phyloP scores from a whole-genome alignment of 2,797 vertebrate genomes.

The Sorex maritimensis region DNA sequence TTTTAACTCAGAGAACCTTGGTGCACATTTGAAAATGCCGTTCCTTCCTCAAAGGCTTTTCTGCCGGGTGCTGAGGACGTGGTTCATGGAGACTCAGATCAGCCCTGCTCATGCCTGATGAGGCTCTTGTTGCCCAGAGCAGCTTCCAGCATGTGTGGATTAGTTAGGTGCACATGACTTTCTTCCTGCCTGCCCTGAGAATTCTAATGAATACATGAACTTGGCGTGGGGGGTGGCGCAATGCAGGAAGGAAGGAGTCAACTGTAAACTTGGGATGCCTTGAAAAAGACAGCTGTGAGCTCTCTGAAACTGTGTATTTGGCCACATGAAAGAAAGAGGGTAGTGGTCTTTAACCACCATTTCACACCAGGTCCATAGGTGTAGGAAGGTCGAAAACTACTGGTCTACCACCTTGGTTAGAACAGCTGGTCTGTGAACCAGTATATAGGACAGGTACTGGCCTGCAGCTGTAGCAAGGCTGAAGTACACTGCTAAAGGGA shows the following conservation, averaged over 20 bases:
- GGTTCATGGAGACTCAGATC: not conserved
- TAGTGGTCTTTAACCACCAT: no score
- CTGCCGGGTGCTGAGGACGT: not conserved
- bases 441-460: no score
- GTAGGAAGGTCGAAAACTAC: no score
- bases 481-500: not conserved
- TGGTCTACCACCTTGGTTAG: no score
- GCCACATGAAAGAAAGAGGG: not conserved
- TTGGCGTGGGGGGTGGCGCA: not conserved
- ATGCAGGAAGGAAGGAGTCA: not conserved
- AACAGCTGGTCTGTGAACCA: no score
- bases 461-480: no score
- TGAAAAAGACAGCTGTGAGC: not conserved
- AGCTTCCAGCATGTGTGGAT: not conserved
- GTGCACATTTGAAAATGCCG: conserved; percentile 19
- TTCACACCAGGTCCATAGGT: not conserved
- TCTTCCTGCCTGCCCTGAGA: not conserved
- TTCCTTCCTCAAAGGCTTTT: not conserved
- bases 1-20: conserved; percentile 43
- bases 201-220: not conserved
- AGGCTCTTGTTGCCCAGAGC: not conserved
- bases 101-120: not conserved
- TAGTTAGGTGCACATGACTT: not conserved
- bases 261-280: not conserved
- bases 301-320: not conserved